Evolutionary conservation across 2,797 vertebrate genomes (phyloP).

Genomic region (Sorex maritimensis): DNA sequence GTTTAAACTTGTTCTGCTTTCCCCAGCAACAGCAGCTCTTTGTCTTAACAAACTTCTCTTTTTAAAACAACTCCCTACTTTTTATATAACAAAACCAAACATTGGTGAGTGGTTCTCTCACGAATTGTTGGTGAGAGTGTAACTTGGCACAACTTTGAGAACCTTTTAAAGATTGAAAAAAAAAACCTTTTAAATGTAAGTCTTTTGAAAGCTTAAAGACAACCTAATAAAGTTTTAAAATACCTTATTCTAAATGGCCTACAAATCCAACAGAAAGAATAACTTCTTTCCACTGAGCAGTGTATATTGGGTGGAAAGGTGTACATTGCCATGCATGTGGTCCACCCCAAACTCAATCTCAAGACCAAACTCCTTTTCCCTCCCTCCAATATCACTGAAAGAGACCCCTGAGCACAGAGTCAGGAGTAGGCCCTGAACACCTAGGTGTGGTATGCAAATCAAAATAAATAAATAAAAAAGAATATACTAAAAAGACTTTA

Average conservation of each 20-base stretch:
- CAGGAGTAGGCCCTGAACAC: too few relatives aligned
- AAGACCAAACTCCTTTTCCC: too few relatives aligned
- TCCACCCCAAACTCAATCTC: too few relatives aligned
- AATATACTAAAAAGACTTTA: not conserved
- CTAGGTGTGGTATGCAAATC: too few relatives aligned
- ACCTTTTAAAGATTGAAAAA: constrained; percentile 6
- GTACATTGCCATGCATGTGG: too few relatives aligned
- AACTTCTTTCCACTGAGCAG: not conserved
- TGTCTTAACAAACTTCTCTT: not conserved
- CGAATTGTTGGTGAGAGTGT: not conserved
- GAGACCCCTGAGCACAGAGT: too few relatives aligned
- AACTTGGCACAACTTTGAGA: constrained; percentile 15
- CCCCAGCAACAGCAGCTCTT: not conserved
- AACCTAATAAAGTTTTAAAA: not conserved
- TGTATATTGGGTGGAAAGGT: not conserved
- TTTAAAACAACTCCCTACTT: not conserved
- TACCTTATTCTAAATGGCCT: not conserved
- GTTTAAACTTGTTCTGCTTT: not conserved
- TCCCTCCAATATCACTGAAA: too few relatives aligned
- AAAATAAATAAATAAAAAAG: too few relatives aligned
- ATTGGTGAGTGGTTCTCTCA: not conserved
- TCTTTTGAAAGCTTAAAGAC: not conserved
- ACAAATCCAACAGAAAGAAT: not conserved
- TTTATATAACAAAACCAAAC: not conserved
- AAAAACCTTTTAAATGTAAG: not conserved